Conservation (phyloP, 2,888 invertebrate genomes). For the Neoscelio sp. region DNA sequence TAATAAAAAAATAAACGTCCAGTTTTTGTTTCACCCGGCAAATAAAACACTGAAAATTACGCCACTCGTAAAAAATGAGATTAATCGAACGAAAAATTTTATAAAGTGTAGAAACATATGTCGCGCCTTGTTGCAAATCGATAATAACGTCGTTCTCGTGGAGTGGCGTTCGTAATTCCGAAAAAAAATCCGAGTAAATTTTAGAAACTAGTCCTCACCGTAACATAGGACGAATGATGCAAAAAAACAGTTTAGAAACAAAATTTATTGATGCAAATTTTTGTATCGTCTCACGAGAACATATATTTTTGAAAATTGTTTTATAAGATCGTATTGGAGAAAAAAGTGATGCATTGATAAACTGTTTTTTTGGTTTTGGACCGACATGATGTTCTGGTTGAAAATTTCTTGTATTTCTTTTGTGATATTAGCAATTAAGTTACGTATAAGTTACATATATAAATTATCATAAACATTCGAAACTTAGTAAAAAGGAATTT, state of each 20-base stretch:
- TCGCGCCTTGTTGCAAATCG: background rate
- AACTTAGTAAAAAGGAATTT: conserved; percentile 40
- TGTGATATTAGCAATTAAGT: conserved; percentile 39
- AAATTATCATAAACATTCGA: background rate
- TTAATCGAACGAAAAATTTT: background rate
- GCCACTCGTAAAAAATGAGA: background rate
- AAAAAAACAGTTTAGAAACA: conserved; percentile 24
- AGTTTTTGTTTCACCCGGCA: no score
- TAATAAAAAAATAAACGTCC: no score
- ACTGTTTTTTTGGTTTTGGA: conserved; percentile 30
- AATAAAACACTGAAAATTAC: background rate
- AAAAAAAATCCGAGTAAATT: conserved; percentile 16
- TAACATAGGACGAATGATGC: conserved; percentile 27
- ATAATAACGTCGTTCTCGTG: background rate
- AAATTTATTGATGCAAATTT: conserved; percentile 7
- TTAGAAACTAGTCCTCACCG: conserved; percentile 13
- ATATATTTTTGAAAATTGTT: conserved; percentile 51
- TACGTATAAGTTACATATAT: no score
- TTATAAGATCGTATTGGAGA: background rate
- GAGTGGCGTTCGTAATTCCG: background rate
- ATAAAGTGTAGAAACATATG: background rate
- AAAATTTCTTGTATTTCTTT: conserved; percentile 13
- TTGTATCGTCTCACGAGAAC: conserved; percentile 17
- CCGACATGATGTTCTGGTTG: conserved; percentile 30
- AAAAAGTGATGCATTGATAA: background rate